Percentiles rank a stretch among this genome's conserved stretches.
Evolutionary conservation across 2,113 vertebrate species (phyloP).

Genomic region (Pteruthius melanotis): DNA sequence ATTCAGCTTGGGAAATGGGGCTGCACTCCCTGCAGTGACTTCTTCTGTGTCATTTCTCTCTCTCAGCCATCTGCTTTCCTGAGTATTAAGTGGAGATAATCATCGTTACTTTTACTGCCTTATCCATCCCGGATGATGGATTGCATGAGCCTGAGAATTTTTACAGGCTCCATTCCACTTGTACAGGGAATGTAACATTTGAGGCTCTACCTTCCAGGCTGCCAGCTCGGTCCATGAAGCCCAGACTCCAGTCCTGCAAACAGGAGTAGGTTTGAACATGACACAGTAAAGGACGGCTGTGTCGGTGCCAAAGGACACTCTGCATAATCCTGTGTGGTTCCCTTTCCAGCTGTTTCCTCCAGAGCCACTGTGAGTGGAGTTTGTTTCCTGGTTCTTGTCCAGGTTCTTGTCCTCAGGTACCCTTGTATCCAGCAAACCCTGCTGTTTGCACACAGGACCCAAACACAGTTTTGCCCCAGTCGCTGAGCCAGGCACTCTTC

Average conservation of each 20-base stretch:
- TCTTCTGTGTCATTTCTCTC: background rate
- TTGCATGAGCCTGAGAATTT: background rate
- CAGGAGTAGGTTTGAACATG: background rate
- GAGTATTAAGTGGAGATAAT: background rate
- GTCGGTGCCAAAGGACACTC: background rate
- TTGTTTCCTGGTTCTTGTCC: background rate
- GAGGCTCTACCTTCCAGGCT: background rate
- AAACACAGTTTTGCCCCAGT: background rate
- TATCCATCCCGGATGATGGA: background rate
- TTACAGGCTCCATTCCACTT: background rate
- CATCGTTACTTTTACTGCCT: background rate
- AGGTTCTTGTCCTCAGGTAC: background rate
- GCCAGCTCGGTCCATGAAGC: fast-evolving
- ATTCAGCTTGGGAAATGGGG: background rate
- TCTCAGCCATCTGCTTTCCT: background rate
- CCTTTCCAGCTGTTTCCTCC: background rate
- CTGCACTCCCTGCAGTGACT: background rate
- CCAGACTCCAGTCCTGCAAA: background rate
- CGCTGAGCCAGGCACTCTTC: background rate
- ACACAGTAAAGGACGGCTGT: fast-evolving
- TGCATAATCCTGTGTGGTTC: background rate
- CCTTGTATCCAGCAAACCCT: background rate
- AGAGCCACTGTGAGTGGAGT: background rate
- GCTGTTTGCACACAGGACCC: background rate
- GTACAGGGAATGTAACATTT: background rate